Evolutionary conservation across 2,797 vertebrate species (phyloP).

Genomic region (Rhinatrema bivittatum): DNA sequence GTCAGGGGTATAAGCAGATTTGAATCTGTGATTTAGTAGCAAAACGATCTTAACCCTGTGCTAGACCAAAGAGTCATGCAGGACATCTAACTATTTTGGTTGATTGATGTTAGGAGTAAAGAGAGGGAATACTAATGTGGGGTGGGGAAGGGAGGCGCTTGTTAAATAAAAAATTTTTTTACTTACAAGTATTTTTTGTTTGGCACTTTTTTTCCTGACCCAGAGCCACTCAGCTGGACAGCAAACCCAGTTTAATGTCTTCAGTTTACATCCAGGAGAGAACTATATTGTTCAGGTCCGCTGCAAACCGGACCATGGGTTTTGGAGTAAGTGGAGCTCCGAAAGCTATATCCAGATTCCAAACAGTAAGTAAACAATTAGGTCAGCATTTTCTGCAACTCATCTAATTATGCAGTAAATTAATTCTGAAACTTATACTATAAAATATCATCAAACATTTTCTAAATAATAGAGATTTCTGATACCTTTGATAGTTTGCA

Average conservation of each 20-base stretch:
- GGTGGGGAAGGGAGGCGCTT: too few relatives aligned
- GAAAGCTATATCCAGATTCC: conserved; percentile 54
- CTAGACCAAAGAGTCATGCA: too few relatives aligned
- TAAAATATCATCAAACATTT: not conserved
- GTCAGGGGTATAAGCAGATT: too few relatives aligned
- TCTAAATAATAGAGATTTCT: not conserved
- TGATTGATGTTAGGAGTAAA: too few relatives aligned
- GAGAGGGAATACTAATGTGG: too few relatives aligned
- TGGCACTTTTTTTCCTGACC: conserved; percentile 7
- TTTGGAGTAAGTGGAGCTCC: conserved; percentile 83
- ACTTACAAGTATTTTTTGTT: too few relatives aligned
- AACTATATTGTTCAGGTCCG: conserved; percentile 77
- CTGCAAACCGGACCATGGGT: conserved; percentile 77
- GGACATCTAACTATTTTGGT: too few relatives aligned
- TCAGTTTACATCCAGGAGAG: conserved; percentile 65
- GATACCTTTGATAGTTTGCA: too few relatives aligned
- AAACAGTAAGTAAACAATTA: conserved; percentile 59
- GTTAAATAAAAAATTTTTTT: too few relatives aligned
- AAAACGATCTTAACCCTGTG: too few relatives aligned
- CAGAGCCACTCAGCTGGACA: conserved; percentile 67
- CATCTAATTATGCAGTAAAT: not conserved
- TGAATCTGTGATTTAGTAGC: too few relatives aligned
- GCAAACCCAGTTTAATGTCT: conserved; percentile 72
- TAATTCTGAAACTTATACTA: not conserved
- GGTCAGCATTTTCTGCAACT: not conserved